These are phyloP conservation scores for Copidosoma aretas DNA, from an alignment of 2,888 invertebrate genomes.

Conservation along the genomic window DNA sequence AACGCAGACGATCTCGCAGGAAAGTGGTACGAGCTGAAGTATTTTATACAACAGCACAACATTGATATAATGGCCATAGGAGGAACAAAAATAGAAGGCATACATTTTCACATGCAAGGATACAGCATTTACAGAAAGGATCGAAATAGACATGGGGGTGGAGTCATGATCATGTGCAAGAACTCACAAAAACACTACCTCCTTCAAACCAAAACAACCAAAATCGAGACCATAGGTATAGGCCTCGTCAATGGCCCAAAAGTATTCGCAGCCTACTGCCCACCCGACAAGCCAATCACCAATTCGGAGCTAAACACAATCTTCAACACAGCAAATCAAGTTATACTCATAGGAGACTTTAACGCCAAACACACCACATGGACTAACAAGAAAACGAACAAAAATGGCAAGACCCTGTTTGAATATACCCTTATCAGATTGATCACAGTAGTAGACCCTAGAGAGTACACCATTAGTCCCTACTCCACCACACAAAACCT, in stretches of 20 bases:
- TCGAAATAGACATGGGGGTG: slow-evolving; percentile 20
- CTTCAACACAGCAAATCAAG: slow-evolving; percentile 11
- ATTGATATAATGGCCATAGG: slow-evolving; percentile 6
- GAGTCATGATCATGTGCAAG: slow-evolving; percentile 18
- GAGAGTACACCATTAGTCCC: slow-evolving; percentile 14
- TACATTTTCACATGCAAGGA: slow-evolving; percentile 5
- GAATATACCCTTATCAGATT: not conserved
- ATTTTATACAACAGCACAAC: not conserved
- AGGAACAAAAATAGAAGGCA: not conserved
- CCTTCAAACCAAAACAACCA: not conserved
- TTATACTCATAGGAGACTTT: slow-evolving; percentile 8
- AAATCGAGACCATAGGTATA: slow-evolving; percentile 23
- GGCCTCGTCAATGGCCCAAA: slow-evolving; percentile 5
- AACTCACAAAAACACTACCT: not conserved
- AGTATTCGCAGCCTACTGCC: slow-evolving; percentile 11
- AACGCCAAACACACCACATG: slow-evolving; percentile 24
- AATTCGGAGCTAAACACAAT: slow-evolving; percentile 11
- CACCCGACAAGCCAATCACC: slow-evolving; percentile 11
- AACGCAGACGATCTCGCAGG: not conserved
- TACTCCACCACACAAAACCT: not conserved
- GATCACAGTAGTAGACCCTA: slow-evolving; percentile 7
- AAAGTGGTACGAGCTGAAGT: not conserved
- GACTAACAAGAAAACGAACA: slow-evolving; percentile 3
- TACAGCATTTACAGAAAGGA: slow-evolving; percentile 22
- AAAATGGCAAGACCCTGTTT: not conserved